Evolutionary conservation across 2,797 vertebrate genomes (phyloP).

Genomic region (Rhinella marina): DNA sequence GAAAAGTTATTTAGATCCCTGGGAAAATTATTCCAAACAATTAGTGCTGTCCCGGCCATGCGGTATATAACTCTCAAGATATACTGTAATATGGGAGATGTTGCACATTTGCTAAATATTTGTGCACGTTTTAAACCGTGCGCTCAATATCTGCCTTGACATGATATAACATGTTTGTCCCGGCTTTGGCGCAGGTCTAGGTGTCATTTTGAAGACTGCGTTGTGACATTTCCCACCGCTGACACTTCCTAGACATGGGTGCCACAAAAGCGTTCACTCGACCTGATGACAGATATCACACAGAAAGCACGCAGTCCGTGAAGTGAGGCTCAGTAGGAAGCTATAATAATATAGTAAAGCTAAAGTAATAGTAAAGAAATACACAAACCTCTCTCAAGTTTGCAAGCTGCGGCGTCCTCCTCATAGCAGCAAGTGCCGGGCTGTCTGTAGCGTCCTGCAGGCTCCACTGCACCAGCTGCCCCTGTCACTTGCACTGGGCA

Average conservation of each 20-base stretch:
- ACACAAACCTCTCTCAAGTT: not conserved
- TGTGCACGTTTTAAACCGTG: no score
- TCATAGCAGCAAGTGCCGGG: not conserved
- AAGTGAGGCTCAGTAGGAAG: not conserved
- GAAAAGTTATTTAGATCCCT: no score
- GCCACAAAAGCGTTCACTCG: not conserved
- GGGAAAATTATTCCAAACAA: no score
- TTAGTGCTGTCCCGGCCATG: no score
- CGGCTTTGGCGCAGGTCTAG: not conserved
- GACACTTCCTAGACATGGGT: not conserved
- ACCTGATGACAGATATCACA: not conserved
- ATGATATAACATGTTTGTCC: no score
- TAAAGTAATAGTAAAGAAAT: not conserved
- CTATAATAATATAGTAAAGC: not conserved
- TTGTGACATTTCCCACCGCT: not conserved
- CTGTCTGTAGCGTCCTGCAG: not conserved
- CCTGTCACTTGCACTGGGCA: conserved; percentile 32
- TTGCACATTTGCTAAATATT: no score
- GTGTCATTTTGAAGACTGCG: not conserved
- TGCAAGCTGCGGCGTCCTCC: not conserved
- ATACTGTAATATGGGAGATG: no score
- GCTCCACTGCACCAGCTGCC: conserved; percentile 29
- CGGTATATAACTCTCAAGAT: no score
- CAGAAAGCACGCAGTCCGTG: not conserved
- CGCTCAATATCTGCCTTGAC: no score